Evolutionary conservation across 2,888 invertebrate genomes (phyloP).

Genomic region (Hirtodrosophila alboralis): DNA sequence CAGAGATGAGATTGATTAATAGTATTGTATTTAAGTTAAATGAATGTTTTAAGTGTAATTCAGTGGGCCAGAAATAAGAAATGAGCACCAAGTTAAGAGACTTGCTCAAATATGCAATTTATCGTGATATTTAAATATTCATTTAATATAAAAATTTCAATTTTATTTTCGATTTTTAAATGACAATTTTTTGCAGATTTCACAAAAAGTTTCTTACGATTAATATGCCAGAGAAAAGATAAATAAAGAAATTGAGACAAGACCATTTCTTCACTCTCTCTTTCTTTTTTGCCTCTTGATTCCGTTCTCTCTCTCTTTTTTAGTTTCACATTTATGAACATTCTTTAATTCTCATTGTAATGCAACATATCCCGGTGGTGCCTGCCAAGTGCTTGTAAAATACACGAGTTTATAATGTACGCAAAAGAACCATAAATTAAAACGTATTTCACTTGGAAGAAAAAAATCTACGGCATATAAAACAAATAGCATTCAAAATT

Average conservation of each 20-base stretch:
- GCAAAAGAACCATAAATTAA: conserved; percentile 75
- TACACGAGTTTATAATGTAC: conserved; percentile 66
- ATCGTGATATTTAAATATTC: too few species aligned
- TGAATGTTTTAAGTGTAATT: conserved; percentile 14
- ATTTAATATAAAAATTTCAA: too few species aligned
- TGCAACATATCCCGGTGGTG: conserved; percentile 66
- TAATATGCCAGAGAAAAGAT: too few species aligned
- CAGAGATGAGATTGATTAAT: conserved; percentile 26
- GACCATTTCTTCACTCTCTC: too few species aligned
- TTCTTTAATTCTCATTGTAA: conserved; percentile 43
- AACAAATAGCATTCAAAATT: conserved; percentile 75
- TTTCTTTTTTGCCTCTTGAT: too few species aligned
- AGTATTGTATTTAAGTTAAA: conserved; percentile 9
- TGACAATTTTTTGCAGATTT: too few species aligned
- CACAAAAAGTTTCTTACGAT: too few species aligned
- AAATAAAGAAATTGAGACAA: too few species aligned
- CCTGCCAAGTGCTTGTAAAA: conserved; percentile 71
- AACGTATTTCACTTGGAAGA: conserved; percentile 81
- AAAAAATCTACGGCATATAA: conserved; percentile 72
- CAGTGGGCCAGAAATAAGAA: background rate
- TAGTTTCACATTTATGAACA: conserved; percentile 4
- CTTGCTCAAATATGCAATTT: background rate
- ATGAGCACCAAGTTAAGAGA: conserved; percentile 1
- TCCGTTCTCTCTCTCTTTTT: background rate
- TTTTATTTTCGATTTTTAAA: too few species aligned